Percentiles rank a stretch among this genome's conserved stretches.
These are phyloP conservation scores for Catharus minimus DNA, from an alignment of 2,113 vertebrate species.

Conservation along the genomic window DNA sequence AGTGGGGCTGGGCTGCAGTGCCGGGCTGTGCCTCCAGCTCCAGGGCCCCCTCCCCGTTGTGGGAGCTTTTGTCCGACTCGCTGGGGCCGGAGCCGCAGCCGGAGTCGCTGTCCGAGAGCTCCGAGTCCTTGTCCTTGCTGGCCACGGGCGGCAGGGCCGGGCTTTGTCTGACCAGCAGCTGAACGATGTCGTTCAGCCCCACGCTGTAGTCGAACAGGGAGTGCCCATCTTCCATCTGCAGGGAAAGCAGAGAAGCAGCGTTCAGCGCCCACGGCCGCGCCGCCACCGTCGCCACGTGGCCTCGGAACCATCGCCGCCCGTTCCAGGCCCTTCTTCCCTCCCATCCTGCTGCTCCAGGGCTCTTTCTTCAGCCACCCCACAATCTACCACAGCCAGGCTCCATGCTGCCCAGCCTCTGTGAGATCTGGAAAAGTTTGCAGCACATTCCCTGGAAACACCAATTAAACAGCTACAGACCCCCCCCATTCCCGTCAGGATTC, in stretches of 20 bases:
- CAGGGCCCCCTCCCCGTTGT: conserved; percentile 80
- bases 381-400: neutral
- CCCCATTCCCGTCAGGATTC: neutral
- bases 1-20: conserved; percentile 23
- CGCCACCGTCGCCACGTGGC: neutral
- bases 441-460: fast-evolving
- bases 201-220: conserved; percentile 95
- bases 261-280: no score
- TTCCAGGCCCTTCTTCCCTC: neutral
- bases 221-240: conserved; percentile 94
- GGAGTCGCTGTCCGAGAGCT: conserved; percentile 92
- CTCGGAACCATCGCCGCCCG: neutral
- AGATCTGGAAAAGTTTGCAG: neutral
- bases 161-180: conserved; percentile 88
- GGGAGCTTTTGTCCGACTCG: conserved; percentile 92
- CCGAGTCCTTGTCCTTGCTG: conserved; percentile 85
- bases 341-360: neutral
- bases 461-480: neutral
- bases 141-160: conserved; percentile 27
- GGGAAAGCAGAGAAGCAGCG: neutral
- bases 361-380: neutral
- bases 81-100: conserved; percentile 92
- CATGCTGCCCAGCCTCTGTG: fast-evolving
- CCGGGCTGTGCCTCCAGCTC: conserved; percentile 77
- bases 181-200: conserved; percentile 92